Evolutionary conservation across 2,888 invertebrate genomes (phyloP).

Genomic region (Fragum sueziense): DNA sequence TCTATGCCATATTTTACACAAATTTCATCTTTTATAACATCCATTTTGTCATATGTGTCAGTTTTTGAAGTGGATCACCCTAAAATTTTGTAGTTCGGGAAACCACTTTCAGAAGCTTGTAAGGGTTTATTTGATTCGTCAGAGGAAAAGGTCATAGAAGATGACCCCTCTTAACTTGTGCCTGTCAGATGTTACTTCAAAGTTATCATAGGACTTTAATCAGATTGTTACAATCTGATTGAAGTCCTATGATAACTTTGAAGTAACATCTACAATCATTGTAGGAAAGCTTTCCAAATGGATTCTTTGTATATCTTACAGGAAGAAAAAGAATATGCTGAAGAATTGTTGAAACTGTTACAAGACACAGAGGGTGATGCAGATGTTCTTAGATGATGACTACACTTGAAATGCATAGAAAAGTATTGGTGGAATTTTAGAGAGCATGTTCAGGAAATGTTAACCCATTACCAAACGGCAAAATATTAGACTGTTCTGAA

Average conservation of each 20-base stretch:
- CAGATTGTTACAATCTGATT: not conserved
- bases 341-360: conserved; percentile 65
- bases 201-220: not conserved
- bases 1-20: too few relatives aligned
- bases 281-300: not conserved
- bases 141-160: too few relatives aligned
- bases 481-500: not conserved
- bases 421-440: not conserved
- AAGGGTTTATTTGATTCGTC: too few relatives aligned
- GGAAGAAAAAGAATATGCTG: conserved; percentile 76
- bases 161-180: too few relatives aligned
- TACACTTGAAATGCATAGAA: not conserved
- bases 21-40: too few relatives aligned
- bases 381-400: conserved; percentile 50
- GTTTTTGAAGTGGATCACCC: too few relatives aligned
- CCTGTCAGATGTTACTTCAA: not conserved
- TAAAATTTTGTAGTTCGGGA: too few relatives aligned
- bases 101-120: too few relatives aligned
- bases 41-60: too few relatives aligned
- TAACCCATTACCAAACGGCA: not conserved
- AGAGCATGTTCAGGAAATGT: not conserved
- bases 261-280: not conserved
- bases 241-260: not conserved
- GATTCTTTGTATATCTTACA: conserved; percentile 50
- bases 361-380: conserved; percentile 23